Base-by-base conservation (phyloP, 2,113 vertebrate genomes). In the Ammodytes dubius region DNA sequence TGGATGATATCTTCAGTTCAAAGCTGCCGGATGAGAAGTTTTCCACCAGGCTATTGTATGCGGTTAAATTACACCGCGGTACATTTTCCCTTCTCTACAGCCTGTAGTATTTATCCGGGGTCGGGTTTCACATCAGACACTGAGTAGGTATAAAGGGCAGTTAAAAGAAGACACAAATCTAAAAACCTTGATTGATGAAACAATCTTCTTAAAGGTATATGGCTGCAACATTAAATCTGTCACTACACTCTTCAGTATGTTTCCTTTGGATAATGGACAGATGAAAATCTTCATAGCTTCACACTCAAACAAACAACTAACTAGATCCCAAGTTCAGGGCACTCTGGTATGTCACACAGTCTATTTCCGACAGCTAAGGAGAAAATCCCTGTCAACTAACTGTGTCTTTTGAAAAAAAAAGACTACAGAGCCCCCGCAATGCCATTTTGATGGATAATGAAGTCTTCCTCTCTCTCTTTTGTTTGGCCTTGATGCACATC, bases 1-100 rank as follows among this genome's bases (percentile, higher is more conserved):
- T 86, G 85, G 85, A 87, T 66, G 74, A 82, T 84, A 87, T 89
- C 71, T 82, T 81, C 65, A 66, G 74, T 82, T 83, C 80, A 84
- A 76, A 71, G 81, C 70, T 35, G 81, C 70, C 19, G 53, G 27
- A 82, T 74, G 78, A 77, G 56, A 83, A 74, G 27, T 74, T 86
- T 53, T 69, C 13, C 35, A 6, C 74, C 6, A 37, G 67, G 50
- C 45, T 68, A 56, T 64, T 80, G 50, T 80, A 13, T 77, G 71
- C 1, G 3, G 54, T 54, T 49, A 73, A 74, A 70, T 77, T 50
- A 77, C 39, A 61, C 4, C 6, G 8, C 12, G 60, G 58, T 43
- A 68, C 49, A 54, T 76, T 60, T 73, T 27, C 27, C 15, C 56
- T 70, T 47, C 14, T 1, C 61, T 60, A 50, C 27, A 74, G 69